A percentile compares a stretch with the other conserved stretches of the same genome.
Evolutionary conservation across 2,113 vertebrate genomes (phyloP).

Genomic region (Theristicus caerulescens): DNA sequence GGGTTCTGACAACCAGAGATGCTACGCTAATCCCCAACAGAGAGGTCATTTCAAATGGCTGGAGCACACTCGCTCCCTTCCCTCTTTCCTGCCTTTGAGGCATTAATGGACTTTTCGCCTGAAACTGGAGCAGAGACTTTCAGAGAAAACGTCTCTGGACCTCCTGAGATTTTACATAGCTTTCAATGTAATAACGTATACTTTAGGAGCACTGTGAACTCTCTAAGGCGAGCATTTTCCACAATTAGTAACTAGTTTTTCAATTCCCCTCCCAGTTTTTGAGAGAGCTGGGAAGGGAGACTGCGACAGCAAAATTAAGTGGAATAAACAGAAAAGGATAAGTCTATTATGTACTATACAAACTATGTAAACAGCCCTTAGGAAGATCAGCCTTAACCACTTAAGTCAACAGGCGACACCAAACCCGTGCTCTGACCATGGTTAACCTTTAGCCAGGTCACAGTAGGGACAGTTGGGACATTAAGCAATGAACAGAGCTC

Average conservation of each 20-base stretch:
- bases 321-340: not conserved
- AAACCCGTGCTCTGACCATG: not conserved
- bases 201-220: not conserved
- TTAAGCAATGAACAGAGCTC: not conserved
- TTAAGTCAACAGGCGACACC: not conserved
- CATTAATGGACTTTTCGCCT: not conserved
- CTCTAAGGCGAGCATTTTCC: not conserved
- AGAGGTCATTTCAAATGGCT: not conserved
- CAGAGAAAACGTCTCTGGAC: not conserved
- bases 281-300: not conserved
- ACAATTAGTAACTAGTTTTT: constrained; percentile 47
- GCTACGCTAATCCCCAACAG: not conserved
- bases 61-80: not conserved
- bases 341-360: not conserved
- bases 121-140: constrained; percentile 53
- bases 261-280: constrained; percentile 1
- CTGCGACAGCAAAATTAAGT: constrained; percentile 3
- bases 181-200: not conserved
- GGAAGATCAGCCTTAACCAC: not conserved
- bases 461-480: not conserved
- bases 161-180: constrained; percentile 35
- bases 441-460: not conserved
- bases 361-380: not conserved
- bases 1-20: not conserved
- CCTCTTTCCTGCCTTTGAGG: not conserved